These are phyloP conservation scores for Anguilla rostrata DNA, from an alignment of 2,113 vertebrate species.

Conservation along the genomic window DNA sequence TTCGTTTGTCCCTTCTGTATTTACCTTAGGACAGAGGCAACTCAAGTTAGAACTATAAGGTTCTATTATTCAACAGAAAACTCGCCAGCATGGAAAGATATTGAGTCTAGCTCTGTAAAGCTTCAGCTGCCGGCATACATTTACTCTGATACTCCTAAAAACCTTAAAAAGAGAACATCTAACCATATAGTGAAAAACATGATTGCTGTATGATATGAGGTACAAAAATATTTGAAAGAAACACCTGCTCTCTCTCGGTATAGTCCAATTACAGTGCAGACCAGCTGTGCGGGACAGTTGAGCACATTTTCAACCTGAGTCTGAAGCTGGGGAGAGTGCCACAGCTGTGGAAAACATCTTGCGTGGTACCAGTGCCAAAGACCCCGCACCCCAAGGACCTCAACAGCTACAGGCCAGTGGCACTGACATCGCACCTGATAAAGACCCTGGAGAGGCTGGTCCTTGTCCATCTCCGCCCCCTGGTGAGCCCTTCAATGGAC, in stretches of 20 bases:
- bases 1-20: too few species aligned
- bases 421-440: slow-evolving; percentile 17
- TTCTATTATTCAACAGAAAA: background rate
- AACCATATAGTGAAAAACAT: too few species aligned
- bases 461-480: background rate
- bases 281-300: too few species aligned
- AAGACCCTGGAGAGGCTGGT: slow-evolving; percentile 30
- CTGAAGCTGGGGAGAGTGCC: too few species aligned
- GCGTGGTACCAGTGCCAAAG: too few species aligned
- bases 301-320: too few species aligned
- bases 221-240: too few species aligned
- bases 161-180: too few species aligned
- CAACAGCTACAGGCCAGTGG: background rate
- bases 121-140: background rate
- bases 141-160: background rate
- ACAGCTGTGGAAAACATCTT: too few species aligned
- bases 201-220: too few species aligned
- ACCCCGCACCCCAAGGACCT: background rate
- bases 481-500: slow-evolving; percentile 11
- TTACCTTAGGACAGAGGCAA: background rate
- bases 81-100: too few species aligned
- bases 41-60: background rate
- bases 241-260: too few species aligned
- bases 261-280: background rate
- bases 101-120: background rate